phyloP scores from a whole-genome alignment of 2,888 invertebrate genomes.

The Iselma pallidipennis region DNA sequence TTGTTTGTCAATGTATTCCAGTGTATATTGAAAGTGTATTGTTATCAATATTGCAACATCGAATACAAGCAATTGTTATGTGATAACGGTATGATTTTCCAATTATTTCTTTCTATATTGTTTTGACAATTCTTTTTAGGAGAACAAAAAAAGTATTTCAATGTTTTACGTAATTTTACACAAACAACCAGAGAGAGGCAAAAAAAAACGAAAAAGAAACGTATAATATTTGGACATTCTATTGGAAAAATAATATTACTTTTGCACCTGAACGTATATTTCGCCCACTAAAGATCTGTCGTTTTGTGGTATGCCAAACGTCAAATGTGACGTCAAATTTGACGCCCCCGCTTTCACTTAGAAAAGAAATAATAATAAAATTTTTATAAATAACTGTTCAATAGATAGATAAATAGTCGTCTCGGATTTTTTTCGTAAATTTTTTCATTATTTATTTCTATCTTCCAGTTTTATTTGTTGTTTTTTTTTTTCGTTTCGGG shows the following conservation, averaged over 20 bases:
- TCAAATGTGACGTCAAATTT: slow-evolving; percentile 49
- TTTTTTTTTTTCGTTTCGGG: not conserved
- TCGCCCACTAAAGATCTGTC: slow-evolving; percentile 42
- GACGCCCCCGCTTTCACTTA: slow-evolving; percentile 42
- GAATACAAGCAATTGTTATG: slow-evolving; percentile 18
- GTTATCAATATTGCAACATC: not conserved
- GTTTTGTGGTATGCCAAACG: slow-evolving; percentile 48
- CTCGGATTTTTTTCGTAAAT: too few species aligned
- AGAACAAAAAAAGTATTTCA: slow-evolving; percentile 6
- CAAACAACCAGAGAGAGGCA: not conserved
- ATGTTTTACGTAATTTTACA: slow-evolving; percentile 15
- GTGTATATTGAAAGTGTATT: slow-evolving; percentile 18
- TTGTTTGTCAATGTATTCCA: not conserved
- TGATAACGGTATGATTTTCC: slow-evolving; percentile 16
- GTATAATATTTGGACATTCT: not conserved
- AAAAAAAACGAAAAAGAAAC: not conserved
- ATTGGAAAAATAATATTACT: slow-evolving; percentile 2
- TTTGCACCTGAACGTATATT: slow-evolving; percentile 29
- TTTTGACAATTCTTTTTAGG: too few species aligned
- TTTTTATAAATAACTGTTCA: slow-evolving; percentile 13
- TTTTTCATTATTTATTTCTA: too few species aligned
- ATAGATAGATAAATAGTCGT: not conserved
- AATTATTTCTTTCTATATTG: not conserved
- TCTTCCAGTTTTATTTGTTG: not conserved
- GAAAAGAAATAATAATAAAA: slow-evolving; percentile 35